These are phyloP conservation scores for Rhagium mordax DNA, from an alignment of 2,888 invertebrate genomes.

Conservation along the genomic window DNA sequence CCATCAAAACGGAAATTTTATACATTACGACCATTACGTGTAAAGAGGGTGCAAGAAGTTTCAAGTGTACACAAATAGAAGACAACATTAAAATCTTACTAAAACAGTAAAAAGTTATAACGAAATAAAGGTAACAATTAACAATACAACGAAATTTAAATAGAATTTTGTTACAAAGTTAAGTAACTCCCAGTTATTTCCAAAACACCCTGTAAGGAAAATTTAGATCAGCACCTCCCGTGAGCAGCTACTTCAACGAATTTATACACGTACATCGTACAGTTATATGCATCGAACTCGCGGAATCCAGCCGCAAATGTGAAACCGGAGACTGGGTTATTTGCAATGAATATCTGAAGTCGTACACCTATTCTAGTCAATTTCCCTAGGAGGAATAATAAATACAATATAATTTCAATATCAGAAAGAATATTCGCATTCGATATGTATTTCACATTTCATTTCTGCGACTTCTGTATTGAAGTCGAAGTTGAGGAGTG, in stretches of 20 bases:
- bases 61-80: no score
- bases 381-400: constrained; percentile 28
- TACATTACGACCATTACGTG: no score
- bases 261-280: no score
- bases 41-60: no score
- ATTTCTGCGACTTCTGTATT: constrained; percentile 32
- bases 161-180: no score
- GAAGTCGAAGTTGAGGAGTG: constrained; percentile 21
- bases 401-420: constrained; percentile 35
- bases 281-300: neutral
- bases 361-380: constrained; percentile 20
- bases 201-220: no score
- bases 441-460: constrained; percentile 26
- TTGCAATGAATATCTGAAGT: constrained; percentile 1
- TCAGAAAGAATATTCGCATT: constrained; percentile 15
- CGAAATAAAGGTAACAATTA: no score
- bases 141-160: no score
- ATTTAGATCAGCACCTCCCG: neutral
- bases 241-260: neutral
- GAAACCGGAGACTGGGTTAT: neutral
- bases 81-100: no score
- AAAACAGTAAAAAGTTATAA: no score
- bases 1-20: no score
- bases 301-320: neutral
- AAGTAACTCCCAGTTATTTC: no score